Evolutionary conservation across 2,113 vertebrate species (phyloP).

Genomic region (Phocoena phocoena): DNA sequence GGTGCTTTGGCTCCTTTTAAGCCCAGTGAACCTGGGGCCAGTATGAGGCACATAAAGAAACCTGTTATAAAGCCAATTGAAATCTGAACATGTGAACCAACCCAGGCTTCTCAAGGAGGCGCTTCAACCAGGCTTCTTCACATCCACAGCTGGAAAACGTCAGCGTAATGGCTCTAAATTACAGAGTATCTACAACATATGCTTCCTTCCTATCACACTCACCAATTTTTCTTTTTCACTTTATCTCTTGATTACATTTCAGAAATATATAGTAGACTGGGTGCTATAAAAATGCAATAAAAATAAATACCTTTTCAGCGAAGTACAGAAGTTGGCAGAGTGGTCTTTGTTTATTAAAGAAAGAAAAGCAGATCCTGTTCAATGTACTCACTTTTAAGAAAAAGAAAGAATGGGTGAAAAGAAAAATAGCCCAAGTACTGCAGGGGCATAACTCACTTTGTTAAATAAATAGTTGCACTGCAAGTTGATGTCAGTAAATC

Average conservation of each 20-base stretch:
- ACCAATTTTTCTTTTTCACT: neutral
- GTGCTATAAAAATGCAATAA: neutral
- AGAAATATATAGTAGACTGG: neutral
- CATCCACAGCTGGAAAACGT: neutral
- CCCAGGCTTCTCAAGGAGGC: neutral
- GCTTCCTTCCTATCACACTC: neutral
- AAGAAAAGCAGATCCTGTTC: neutral
- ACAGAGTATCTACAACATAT: too few relatives aligned
- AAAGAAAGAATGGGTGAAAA: neutral
- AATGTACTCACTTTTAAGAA: neutral
- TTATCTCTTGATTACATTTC: neutral
- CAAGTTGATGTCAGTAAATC: neutral
- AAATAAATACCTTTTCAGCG: constrained; percentile 60
- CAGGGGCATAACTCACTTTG: neutral
- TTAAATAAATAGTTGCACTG: neutral
- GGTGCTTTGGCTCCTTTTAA: constrained; percentile 90
- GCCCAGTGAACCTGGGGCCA: constrained; percentile 84
- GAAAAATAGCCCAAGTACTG: neutral
- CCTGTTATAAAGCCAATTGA: constrained; percentile 85
- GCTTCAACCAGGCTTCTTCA: neutral
- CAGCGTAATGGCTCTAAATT: neutral
- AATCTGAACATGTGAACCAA: constrained; percentile 76
- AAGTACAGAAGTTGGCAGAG: constrained; percentile 2
- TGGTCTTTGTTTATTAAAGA: neutral
- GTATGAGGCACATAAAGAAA: constrained; percentile 90